phyloP scores from a whole-genome alignment of 2,888 invertebrate species.

The Atherix ibis region DNA sequence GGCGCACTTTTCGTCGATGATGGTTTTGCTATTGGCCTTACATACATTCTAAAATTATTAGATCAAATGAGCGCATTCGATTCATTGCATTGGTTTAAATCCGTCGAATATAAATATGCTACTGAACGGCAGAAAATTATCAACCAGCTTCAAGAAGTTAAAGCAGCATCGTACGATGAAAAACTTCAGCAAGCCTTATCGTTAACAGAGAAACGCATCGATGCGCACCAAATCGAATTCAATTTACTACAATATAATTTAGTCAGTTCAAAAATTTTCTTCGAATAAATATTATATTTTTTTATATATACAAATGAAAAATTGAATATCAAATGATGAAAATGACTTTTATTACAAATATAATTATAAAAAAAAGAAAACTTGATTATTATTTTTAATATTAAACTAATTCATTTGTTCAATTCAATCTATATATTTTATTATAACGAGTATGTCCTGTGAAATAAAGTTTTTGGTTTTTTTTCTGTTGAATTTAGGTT shows the following conservation, averaged over 20 bases:
- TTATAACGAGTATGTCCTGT: no score
- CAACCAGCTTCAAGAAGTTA: constrained; percentile 27
- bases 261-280: constrained; percentile 90
- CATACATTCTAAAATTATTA: constrained; percentile 80
- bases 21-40: constrained; percentile 91
- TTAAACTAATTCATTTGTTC: no score
- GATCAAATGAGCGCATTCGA: constrained; percentile 79
- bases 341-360: no score
- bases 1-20: constrained; percentile 93
- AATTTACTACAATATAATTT: constrained; percentile 80
- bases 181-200: constrained; percentile 87
- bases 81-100: constrained; percentile 88
- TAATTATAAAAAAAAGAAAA: no score
- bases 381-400: no score
- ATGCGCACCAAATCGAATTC: constrained; percentile 68
- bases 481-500: no score
- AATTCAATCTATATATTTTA: no score
- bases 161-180: constrained; percentile 42
- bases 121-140: constrained; percentile 40
- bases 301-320: no score
- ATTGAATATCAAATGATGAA: no score
- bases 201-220: constrained; percentile 72
- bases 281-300: no score
- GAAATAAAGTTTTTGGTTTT: no score
- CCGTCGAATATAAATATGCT: constrained; percentile 57